These are phyloP conservation scores for Bombus pyrosoma DNA, from an alignment of 1,140 invertebrate genomes.

Conservation along the genomic window DNA sequence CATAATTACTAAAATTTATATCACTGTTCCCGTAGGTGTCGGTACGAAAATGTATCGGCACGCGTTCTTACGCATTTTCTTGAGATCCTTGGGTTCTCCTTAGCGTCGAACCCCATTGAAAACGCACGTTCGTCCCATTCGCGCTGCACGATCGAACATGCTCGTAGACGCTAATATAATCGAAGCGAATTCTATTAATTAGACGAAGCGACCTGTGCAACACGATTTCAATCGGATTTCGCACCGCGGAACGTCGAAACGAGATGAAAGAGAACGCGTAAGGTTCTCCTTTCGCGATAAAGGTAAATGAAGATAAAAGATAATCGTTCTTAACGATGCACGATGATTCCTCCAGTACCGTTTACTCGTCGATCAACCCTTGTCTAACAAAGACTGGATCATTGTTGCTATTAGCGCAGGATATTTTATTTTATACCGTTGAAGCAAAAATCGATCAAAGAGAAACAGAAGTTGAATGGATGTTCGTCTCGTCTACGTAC, in stretches of 20 bases:
- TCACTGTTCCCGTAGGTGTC: constrained; percentile 23
- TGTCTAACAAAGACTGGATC: no score
- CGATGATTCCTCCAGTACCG: background rate
- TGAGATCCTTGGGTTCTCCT: constrained; percentile 24
- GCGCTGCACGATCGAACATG: background rate
- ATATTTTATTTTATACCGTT: no score
- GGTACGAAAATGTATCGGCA: constrained; percentile 46
- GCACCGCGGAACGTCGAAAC: background rate
- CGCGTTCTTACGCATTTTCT: constrained; percentile 2
- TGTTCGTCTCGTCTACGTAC: no score
- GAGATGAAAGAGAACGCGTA: background rate
- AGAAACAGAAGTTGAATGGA: no score
- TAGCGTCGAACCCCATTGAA: background rate
- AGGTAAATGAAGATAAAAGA: background rate
- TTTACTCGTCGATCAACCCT: background rate
- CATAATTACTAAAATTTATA: constrained; percentile 54
- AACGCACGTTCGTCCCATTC: background rate
- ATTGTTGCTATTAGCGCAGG: no score
- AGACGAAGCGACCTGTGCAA: background rate
- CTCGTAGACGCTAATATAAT: background rate
- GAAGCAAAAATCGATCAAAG: no score
- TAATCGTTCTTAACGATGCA: background rate
- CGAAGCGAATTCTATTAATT: constrained; percentile 22
- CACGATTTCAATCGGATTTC: background rate
- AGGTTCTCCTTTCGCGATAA: background rate